Evolutionary conservation across 2,113 vertebrate species (phyloP), one percentile per base, ranked within the genome.

Genomic region (Thalassoma bifasciatum): DNA sequence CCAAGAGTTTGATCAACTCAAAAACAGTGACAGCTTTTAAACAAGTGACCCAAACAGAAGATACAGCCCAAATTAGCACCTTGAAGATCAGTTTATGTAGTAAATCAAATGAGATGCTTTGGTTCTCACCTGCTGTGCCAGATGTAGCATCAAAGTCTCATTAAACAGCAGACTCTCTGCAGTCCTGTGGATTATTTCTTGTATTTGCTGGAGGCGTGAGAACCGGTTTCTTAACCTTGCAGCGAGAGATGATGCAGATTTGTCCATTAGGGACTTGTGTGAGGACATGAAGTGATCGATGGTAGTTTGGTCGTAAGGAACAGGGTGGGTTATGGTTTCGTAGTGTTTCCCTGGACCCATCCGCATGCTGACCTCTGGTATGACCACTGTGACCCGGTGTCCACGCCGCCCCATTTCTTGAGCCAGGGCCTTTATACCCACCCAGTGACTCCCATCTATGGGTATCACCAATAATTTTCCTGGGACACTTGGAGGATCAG

Each of bases 381-480:
- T 90, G 7, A 97, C 65, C 0, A 94, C 94, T 0, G 95, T 83
- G 0, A 93, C 85, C 2, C 84, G 56, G 0, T 98, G 96, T 2
- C 95, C 96, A 62, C 87, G 93, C 5, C 87, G 84, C 0, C 90
- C 86, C 60, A 98, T 86, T 72, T 94, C 93, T 66, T 93, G 83
- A 19, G 94, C 83, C 0, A 93, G 79, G 0, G 85, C 34, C 19
- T 81, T 81, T 26, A 96, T 77, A 13, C 91, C 95, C 23, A 95
- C 86, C 96, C 96, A 98, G 52, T 96, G 96, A 51, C 96, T 98
- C 42, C 96, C 96, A 37, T 97, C 96, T 82, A 94, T 85, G 1
- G 96, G 95, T 19, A 97, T 5, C 44, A 95, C 95, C 87, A 97
- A 84, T 58, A 98, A 75, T 34, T 94, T 95, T 2, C 94, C 94